Base-by-base conservation (phyloP, 1,140 invertebrate genomes). In the Globodera rostochiensis region DNA sequence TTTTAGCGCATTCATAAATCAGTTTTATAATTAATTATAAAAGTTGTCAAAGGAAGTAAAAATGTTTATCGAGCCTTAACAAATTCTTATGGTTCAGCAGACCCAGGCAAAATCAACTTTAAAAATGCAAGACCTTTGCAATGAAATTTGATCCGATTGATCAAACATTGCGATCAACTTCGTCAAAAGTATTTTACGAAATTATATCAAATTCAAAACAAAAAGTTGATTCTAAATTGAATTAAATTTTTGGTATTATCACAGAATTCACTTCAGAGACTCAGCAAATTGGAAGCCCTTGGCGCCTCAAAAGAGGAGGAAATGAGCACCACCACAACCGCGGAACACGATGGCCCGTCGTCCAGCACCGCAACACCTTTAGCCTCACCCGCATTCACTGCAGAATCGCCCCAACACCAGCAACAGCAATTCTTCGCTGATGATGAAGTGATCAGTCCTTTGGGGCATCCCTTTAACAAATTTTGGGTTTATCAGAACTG, bases 341-440 rank as follows among this genome's bases (percentile, higher is more conserved):
- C 77, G 25, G 77, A 78, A 69, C 79, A 82, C n/a, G 78, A 79
- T 6, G 81, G 64, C 9, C 60, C 79, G 11, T 57, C 81, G 7
- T 60, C 80, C 0, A 77, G 81, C 47, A 66, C 86, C 5, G 80
- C 85, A n/a, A 87, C 86, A 13, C 86, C 86, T 19, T 70, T 88
- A 9, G 87, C 87, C 6, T 85, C 87, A 50, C 86, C 87, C 13
- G 80, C 86, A 21, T 78, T 87, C 49, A 87, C 84, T 19, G 70
- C 81, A 46, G 87, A 87, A 69, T 86, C 87, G n/a, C 60, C 78
- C 8, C 53, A 84, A 64, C 71, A 57, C 64, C 50, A 83, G 7
- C 50, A 76, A n/a, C 85, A 88, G 21, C 77, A 78, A 6, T 86
- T 88, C 81, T 86, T 88, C 45, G 85, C 81, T 15, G 87, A 88